Base-by-base conservation (phyloP, 2,113 vertebrate genomes). In the Indri indri region DNA sequence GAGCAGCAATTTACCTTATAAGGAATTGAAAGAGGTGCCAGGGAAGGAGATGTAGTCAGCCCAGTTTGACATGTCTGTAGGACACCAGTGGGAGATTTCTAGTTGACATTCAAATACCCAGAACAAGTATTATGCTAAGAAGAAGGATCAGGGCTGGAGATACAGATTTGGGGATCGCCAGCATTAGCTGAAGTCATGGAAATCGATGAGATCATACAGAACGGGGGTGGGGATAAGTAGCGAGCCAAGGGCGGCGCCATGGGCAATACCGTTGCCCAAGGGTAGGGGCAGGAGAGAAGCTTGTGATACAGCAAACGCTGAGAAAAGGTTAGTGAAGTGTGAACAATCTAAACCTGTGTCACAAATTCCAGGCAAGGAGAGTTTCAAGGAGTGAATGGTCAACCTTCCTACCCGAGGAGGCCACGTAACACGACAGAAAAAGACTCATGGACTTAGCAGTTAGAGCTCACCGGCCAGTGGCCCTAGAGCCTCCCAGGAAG, bases 401-500 rank as follows among this genome's bases (percentile, higher is more conserved):
- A 81, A 23, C 11, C 7, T 6, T 59, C 63, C 47, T 0, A 1
- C 40, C 77, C 65, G 54, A 2, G 4, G 2, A 18, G 16, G 3
- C 22, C 34, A 34, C 52, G 52, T 23, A 47, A 32, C 47, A 42
- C 17, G 16, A 40, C 59, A 87, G 47, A 32, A 66, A n/a, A 65
- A 65, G 30, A 13, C 42, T 66, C 22, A 3, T 6, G 40, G 52
- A 22, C 20, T 52, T 71, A 27, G 59, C 27, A 42, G 23, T 23
- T 52, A 34, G 47, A 61, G 63, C 45, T 65, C 42, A 23, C 9
- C 59, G 61, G 79, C 54, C 54, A 68, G 32, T 6, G 2, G 85
- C 54, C 42, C 50, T 11, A 1, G 0, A 4, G 54, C 45, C 3
- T 25, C 8, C 23, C 14, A 3, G 18, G 1, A 9, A 42, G 9